These are phyloP conservation scores for Melangyna quadrimaculata DNA, from an alignment of 2,888 invertebrate species.

Conservation along the genomic window DNA sequence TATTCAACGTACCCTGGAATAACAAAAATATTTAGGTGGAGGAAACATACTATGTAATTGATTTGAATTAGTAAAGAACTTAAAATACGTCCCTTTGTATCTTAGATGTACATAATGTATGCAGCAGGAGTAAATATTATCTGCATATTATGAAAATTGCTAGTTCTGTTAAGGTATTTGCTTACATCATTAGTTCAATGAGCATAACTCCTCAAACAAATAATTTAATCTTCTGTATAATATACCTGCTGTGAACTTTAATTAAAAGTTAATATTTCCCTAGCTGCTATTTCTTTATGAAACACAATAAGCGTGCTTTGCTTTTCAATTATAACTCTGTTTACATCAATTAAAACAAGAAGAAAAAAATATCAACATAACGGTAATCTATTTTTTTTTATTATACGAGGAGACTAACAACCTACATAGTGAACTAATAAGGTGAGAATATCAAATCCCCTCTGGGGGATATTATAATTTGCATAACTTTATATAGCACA, in stretches of 20 bases:
- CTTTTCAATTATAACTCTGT: background rate
- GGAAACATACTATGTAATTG: no score
- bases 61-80: no score
- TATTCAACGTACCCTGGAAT: no score
- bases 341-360: background rate
- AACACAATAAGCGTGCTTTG: background rate
- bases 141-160: no score
- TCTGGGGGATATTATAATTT: constrained; percentile 10
- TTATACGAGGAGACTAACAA: background rate
- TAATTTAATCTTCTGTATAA: background rate
- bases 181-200: background rate
- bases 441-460: constrained; percentile 11
- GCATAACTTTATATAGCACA: constrained; percentile 37
- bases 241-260: background rate
- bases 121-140: no score
- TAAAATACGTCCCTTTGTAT: no score
- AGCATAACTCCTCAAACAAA: background rate
- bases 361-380: background rate
- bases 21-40: no score
- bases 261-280: background rate
- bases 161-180: background rate
- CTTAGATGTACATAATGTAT: no score
- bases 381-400: background rate
- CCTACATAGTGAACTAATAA: background rate
- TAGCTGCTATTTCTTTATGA: background rate